These are phyloP conservation scores for Eumaeus atala DNA, from an alignment of 1,140 invertebrate species.

Conservation along the genomic window DNA sequence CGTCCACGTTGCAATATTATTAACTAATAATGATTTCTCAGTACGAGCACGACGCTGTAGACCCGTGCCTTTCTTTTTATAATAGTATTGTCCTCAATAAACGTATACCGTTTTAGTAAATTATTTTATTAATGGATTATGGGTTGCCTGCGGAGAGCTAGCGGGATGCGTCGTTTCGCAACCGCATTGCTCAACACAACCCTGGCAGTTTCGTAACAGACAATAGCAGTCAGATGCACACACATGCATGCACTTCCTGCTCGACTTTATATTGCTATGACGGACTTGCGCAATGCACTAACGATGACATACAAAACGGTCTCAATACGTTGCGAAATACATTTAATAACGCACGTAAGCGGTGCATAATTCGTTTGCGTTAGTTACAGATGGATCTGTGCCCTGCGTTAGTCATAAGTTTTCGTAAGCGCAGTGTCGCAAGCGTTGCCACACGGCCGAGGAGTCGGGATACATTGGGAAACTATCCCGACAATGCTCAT, in stretches of 20 bases:
- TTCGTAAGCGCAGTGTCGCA: slow-evolving; percentile 68
- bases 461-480: slow-evolving; percentile 69
- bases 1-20: slow-evolving; percentile 33
- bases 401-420: slow-evolving; percentile 60
- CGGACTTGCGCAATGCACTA: slow-evolving; percentile 53
- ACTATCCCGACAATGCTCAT: slow-evolving; percentile 63
- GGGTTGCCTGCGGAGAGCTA: too few relatives aligned
- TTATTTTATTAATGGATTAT: too few relatives aligned
- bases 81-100: background rate
- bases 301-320: slow-evolving; percentile 45
- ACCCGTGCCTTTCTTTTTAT: slow-evolving; percentile 7
- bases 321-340: slow-evolving; percentile 49
- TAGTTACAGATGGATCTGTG: slow-evolving; percentile 33
- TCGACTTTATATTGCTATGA: slow-evolving; percentile 59
- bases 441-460: slow-evolving; percentile 59
- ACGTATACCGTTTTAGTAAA: background rate
- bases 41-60: background rate
- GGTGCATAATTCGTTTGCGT: slow-evolving; percentile 37
- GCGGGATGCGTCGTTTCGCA: slow-evolving; percentile 65
- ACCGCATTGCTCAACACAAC: slow-evolving; percentile 65
- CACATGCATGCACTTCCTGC: slow-evolving; percentile 71
- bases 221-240: slow-evolving; percentile 70
- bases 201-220: slow-evolving; percentile 70
- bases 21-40: slow-evolving; percentile 30
- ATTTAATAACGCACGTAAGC: slow-evolving; percentile 39